Percentiles rank a stretch among this genome's conserved stretches.
phyloP scores from a whole-genome alignment of 2,797 vertebrate species.

The Morus bassanus region DNA sequence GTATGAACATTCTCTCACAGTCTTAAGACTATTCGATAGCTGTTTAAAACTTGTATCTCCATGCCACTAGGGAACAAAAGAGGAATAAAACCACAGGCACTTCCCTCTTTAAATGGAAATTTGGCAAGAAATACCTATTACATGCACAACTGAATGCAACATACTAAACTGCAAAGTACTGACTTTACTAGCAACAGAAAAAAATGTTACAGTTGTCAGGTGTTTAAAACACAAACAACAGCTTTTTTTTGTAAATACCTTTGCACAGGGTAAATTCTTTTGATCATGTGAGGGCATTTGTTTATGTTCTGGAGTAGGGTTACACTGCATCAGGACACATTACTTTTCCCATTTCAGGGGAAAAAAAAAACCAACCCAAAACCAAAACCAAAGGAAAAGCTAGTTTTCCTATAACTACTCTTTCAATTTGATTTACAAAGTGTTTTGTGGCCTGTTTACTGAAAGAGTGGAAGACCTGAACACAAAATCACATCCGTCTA shows the following conservation, averaged over 20 bases:
- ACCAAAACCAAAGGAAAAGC: background rate
- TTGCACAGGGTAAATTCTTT: background rate
- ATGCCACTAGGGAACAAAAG: background rate
- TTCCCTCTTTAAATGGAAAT: background rate
- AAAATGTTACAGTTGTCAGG: background rate
- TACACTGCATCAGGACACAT: background rate
- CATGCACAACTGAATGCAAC: background rate
- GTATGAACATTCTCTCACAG: background rate
- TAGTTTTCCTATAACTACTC: background rate
- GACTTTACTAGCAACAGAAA: background rate
- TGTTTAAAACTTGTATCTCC: background rate
- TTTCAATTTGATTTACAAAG: background rate
- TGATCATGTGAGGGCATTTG: background rate
- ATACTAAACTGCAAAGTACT: background rate
- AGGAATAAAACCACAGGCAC: background rate
- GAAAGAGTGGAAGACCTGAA: background rate
- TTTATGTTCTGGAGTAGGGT: background rate
- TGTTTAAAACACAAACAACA: background rate
- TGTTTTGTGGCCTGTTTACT: background rate
- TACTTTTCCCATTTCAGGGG: background rate
- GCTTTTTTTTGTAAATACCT: background rate
- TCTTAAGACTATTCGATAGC: background rate
- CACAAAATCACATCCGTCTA: background rate
- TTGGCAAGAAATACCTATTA: background rate
- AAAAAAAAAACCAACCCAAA: background rate